phyloP scores from a whole-genome alignment of 2,113 vertebrate species.

The Boulengerochromis microlepis region DNA sequence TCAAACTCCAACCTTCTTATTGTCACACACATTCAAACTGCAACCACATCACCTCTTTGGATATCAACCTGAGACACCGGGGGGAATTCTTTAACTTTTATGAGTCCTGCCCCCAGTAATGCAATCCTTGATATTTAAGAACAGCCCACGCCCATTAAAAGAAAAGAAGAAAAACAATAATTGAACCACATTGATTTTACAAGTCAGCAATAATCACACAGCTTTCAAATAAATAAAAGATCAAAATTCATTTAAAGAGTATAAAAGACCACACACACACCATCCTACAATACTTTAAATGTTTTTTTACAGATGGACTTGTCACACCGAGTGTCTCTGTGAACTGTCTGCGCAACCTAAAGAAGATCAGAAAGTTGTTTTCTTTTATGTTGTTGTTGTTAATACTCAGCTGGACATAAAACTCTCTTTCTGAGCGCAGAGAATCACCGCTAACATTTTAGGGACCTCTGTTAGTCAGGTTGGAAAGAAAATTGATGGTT shows the following conservation, averaged over 20 bases:
- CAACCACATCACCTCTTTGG: slow-evolving; percentile 18
- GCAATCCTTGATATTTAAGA: slow-evolving; percentile 14
- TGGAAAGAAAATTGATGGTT: slow-evolving; percentile 29
- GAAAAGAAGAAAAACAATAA: neutral
- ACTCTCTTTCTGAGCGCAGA: neutral
- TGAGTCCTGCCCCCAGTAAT: slow-evolving; percentile 4
- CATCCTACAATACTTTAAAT: neutral
- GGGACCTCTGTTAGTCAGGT: neutral
- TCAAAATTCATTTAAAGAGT: neutral
- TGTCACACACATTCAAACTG: neutral
- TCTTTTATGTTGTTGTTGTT: neutral
- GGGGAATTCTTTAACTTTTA: slow-evolving; percentile 33
- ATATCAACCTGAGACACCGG: slow-evolving; percentile 17
- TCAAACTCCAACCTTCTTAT: neutral
- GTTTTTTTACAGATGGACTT: neutral
- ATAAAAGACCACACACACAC: neutral
- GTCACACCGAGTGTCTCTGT: neutral
- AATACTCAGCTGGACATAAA: neutral
- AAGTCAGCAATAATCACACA: neutral
- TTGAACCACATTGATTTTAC: neutral
- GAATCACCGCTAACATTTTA: neutral
- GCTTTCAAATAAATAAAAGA: neutral
- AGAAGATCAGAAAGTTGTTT: neutral
- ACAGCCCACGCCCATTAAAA: neutral
- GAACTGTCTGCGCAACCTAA: neutral